Conservation (phyloP, 37 sponge, comb jelly and placozoan genomes). For the Oscarella lobularis region DNA sequence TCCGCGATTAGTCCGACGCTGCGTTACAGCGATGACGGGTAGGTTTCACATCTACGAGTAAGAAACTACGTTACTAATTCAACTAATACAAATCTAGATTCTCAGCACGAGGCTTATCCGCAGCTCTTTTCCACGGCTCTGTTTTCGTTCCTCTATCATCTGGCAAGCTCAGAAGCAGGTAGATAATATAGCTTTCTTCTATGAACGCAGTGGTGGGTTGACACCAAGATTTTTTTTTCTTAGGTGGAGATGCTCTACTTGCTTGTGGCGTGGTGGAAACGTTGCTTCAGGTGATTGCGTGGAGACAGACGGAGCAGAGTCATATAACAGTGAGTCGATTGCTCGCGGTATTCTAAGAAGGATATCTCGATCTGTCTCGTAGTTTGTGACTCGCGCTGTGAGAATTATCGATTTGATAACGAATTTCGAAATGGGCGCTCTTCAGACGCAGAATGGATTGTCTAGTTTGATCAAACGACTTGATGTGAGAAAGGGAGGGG, state of each 20-base stretch:
- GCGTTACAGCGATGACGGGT: constrained; percentile 58
- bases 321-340: constrained; percentile 68
- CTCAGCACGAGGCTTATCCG: constrained; percentile 16
- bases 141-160: constrained; percentile 96
- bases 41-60: too few relatives aligned
- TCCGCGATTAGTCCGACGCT: constrained; percentile 70
- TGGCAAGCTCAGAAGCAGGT: constrained; percentile 84
- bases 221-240: too few relatives aligned
- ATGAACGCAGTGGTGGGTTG: too few relatives aligned
- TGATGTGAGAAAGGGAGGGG: not conserved
- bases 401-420: constrained; percentile 38
- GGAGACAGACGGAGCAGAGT: constrained; percentile 57
- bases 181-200: too few relatives aligned
- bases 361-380: not conserved
- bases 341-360: too few relatives aligned
- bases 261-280: constrained; percentile 84
- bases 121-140: constrained; percentile 78
- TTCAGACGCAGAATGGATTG: constrained; percentile 67
- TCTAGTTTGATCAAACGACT: not conserved
- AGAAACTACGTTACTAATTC: too few relatives aligned
- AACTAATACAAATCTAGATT: too few relatives aligned
- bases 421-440: not conserved
- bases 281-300: constrained; percentile 68
- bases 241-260: constrained; percentile 85
- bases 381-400: constrained; percentile 95